These are phyloP conservation scores for Brachionus koreanus DNA, from an alignment of 1,140 invertebrate genomes.

Conservation along the genomic window DNA sequence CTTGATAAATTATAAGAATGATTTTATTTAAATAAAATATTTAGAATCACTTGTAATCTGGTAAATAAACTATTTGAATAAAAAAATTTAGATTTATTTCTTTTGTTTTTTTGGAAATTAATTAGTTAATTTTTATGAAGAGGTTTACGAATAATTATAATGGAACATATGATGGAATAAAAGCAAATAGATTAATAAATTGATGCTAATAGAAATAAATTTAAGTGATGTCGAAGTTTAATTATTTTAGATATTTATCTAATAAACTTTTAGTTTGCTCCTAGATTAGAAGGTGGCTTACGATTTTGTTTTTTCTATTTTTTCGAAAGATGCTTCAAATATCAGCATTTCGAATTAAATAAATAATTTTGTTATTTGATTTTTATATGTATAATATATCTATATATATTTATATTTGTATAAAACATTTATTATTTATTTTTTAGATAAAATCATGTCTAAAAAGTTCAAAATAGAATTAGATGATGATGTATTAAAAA, in stretches of 20 bases:
- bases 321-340: background rate
- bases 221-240: background rate
- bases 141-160: no score
- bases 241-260: background rate
- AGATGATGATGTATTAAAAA: background rate
- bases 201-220: no score
- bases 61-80: no score
- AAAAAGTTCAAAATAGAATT: constrained; percentile 14
- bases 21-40: no score
- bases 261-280: background rate
- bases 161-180: no score
- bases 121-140: no score
- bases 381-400: background rate
- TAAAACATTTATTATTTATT: background rate
- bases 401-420: background rate
- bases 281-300: background rate
- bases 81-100: no score
- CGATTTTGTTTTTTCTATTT: background rate
- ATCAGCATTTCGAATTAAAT: background rate
- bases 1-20: background rate
- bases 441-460: background rate
- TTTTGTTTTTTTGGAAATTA: no score
- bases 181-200: no score
- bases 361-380: background rate
- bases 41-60: no score